Conservation (phyloP, 2,797 vertebrate genomes). For the Pitangus sulphuratus region DNA sequence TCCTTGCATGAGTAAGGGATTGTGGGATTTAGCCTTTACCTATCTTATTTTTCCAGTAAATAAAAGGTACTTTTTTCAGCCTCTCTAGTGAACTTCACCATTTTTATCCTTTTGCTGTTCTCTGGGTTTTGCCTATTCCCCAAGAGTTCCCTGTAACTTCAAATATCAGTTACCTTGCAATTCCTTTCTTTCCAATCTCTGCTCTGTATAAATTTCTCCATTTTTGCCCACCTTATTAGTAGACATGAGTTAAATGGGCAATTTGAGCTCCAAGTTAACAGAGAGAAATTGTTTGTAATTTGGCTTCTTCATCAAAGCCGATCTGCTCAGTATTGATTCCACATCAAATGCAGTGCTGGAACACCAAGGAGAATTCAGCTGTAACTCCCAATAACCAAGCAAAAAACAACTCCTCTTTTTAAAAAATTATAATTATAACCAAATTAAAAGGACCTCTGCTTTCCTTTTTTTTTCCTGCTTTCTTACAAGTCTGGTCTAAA, state of each 20-base stretch:
- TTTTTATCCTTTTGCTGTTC: background rate
- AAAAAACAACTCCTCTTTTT: background rate
- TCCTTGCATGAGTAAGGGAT: conserved; percentile 29
- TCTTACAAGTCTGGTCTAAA: background rate
- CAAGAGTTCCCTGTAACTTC: background rate
- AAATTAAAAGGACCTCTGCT: background rate
- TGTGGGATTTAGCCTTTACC: conserved; percentile 28
- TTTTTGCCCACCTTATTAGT: background rate
- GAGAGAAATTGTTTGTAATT: background rate
- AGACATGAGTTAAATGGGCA: background rate
- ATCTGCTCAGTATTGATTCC: background rate
- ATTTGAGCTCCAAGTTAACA: background rate
- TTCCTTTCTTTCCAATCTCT: background rate
- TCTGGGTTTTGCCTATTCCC: background rate
- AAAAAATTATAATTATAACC: background rate
- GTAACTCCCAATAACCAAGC: background rate
- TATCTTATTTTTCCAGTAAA: conserved; percentile 31
- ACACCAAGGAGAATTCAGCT: background rate
- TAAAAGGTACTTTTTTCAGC: background rate
- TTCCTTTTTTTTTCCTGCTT: background rate
- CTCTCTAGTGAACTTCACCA: background rate
- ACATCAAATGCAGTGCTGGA: background rate
- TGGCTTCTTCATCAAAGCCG: background rate
- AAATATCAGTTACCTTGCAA: background rate
- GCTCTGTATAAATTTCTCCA: background rate